phyloP scores from a whole-genome alignment of 2,113 vertebrate genomes.

The Nannospalax galili region DNA sequence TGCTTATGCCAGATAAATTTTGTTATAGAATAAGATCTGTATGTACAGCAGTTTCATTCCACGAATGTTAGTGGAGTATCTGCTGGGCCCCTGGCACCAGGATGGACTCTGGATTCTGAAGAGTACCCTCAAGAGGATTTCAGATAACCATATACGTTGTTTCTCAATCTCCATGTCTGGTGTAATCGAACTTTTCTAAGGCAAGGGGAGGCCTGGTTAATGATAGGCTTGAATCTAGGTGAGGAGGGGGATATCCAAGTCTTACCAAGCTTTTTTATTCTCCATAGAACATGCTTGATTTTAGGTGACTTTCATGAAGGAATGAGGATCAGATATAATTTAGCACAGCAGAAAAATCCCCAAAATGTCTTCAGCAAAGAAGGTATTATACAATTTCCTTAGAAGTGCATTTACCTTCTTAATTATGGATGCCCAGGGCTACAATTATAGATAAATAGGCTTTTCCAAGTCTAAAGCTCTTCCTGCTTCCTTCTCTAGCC shows the following conservation, averaged over 20 bases:
- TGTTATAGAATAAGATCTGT: background rate
- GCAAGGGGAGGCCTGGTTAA: background rate
- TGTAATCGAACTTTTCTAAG: background rate
- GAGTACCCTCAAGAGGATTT: background rate
- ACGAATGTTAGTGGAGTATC: background rate
- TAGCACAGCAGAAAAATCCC: background rate
- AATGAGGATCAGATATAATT: background rate
- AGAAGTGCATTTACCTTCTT: constrained; percentile 56
- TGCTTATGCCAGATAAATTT: background rate
- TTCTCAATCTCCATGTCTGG: background rate
- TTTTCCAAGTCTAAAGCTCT: constrained; percentile 53
- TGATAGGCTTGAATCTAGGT: background rate
- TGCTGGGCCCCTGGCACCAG: background rate
- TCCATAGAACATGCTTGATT: background rate
- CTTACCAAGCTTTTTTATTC: background rate
- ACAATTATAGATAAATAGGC: constrained; percentile 48
- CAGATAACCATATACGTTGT: background rate
- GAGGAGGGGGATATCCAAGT: background rate
- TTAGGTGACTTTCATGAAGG: background rate
- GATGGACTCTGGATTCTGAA: background rate
- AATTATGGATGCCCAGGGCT: constrained; percentile 62
- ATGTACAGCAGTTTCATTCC: background rate
- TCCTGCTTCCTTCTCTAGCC: constrained; percentile 50
- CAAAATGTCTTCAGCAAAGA: background rate
- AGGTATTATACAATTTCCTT: constrained; percentile 41